These are phyloP conservation scores for Anniella stebbinsi DNA, from an alignment of 2,797 vertebrate species.

Conservation along the genomic window DNA sequence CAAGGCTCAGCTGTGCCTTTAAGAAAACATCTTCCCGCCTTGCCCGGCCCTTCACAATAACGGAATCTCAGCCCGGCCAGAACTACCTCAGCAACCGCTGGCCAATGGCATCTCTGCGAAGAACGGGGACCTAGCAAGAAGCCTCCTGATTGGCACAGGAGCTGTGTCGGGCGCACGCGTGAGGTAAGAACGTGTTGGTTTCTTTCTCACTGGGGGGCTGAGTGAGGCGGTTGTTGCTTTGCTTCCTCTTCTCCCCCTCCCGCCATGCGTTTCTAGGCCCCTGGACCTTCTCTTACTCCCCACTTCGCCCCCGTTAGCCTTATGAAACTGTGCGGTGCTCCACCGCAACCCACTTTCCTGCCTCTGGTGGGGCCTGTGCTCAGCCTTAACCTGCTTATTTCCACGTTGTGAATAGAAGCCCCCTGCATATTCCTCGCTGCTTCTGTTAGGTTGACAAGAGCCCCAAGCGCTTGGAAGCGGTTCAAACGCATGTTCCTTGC, in stretches of 20 bases:
- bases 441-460: background rate
- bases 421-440: too few species aligned
- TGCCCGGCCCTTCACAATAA: too few species aligned
- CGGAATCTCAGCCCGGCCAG: background rate
- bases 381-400: too few species aligned
- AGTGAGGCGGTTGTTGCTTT: fast-evolving
- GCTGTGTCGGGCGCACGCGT: slow-evolving; percentile 5
- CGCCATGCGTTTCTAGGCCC: too few species aligned
- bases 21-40: background rate
- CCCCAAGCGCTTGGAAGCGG: too few species aligned
- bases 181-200: background rate
- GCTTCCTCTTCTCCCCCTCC: background rate
- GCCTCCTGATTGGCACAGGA: background rate
- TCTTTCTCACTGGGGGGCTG: background rate
- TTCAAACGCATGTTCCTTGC: too few species aligned
- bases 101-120: background rate
- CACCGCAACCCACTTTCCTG: too few species aligned
- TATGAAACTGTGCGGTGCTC: background rate
- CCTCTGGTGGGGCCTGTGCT: too few species aligned
- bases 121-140: background rate
- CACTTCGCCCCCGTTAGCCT: too few species aligned
- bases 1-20: background rate
- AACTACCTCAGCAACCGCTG: background rate
- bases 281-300: background rate
- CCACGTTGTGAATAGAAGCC: background rate